phyloP scores from a whole-genome alignment of 2,797 vertebrate genomes.

The Gambelia wislizenii region DNA sequence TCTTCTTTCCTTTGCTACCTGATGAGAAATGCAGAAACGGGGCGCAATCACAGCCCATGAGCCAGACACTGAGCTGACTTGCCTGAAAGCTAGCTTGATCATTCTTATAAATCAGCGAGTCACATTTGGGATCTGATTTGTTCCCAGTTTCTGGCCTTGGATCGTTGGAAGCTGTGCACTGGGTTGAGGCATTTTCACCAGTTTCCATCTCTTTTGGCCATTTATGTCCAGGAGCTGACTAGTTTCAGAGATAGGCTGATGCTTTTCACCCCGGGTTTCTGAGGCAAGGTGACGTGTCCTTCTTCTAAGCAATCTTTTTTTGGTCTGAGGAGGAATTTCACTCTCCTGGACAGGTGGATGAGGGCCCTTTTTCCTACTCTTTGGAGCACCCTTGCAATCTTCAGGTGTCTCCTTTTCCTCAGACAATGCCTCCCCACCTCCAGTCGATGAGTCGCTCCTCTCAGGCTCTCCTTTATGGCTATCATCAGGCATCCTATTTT shows the following conservation, averaged over 20 bases:
- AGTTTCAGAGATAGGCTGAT: not conserved
- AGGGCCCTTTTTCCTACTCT: not conserved
- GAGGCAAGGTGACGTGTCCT: not conserved
- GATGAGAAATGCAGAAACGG: not conserved
- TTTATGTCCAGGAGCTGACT: not conserved
- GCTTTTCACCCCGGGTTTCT: not conserved
- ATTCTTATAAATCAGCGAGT: not conserved
- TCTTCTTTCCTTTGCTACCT: not conserved
- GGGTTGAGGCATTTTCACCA: not conserved
- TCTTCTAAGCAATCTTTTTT: slow-evolving; percentile 17
- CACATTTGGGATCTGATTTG: slow-evolving; percentile 2
- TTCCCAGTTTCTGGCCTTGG: slow-evolving; percentile 22
- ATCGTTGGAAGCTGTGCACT: slow-evolving; percentile 12
- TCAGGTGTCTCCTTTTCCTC: not conserved
- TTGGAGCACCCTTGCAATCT: not conserved
- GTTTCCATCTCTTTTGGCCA: not conserved
- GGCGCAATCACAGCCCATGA: not conserved
- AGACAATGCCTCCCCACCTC: not conserved
- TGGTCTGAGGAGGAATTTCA: not conserved
- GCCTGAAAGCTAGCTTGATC: not conserved
- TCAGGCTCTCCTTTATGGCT: not conserved
- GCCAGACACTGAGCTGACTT: not conserved
- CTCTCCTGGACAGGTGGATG: not conserved
- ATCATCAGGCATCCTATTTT: not conserved
- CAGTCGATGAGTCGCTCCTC: not conserved